Base-by-base conservation (phyloP, 53 echinoderm and acorn worm genomes). In the Pentamera pediparva region DNA sequence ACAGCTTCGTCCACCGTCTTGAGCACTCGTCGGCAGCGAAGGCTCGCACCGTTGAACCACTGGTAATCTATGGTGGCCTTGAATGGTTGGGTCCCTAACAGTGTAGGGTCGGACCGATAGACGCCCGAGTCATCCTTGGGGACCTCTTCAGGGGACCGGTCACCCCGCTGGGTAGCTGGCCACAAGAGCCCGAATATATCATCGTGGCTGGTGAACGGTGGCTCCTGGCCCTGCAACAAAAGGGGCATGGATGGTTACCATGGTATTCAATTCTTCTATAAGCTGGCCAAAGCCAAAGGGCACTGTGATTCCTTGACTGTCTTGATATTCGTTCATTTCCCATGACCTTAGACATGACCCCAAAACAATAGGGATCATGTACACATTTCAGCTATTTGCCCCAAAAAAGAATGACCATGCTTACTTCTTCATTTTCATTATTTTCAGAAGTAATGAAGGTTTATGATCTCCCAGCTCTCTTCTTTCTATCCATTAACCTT, bases 61-160 rank as follows among this genome's bases (percentile, higher is more conserved):
- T 81, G 69, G 76, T 92, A 92, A 70, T 92, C 92, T 48, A 92
- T 51, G 15, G 88, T 61, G 12, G 77, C 85, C 28, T 69, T 63
- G 78, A 62, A 87, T n/a, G 69, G 50, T 31, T 81, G 75, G 5
- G 81, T 64, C 18, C 82, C 82, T 34, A 56, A 82, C 33, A 77
- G 53, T 30, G 81, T 77, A 19, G 86, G 81, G 27, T 81, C 76
- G 28, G 54, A 59, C 69, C 29, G 35, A 38, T 74, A 61, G 47
- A 82, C 62, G 48, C 69, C 47, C 2, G 25, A 0, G 35, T 17
- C 35, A 32, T 52, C 36, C 45, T 75, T 81, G n/a, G 27, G 17
- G 17, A 73, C 48, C 67, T 39, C 18, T 18, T 31, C 39, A 35
- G 70, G 9, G 2, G 39, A n/a, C 25, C 30, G 25, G 15, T 41